Evolutionary conservation across 1,140 invertebrate genomes (phyloP), one percentile per base, ranked within the genome.

Genomic region (Trachymyrmex cornetzi): DNA sequence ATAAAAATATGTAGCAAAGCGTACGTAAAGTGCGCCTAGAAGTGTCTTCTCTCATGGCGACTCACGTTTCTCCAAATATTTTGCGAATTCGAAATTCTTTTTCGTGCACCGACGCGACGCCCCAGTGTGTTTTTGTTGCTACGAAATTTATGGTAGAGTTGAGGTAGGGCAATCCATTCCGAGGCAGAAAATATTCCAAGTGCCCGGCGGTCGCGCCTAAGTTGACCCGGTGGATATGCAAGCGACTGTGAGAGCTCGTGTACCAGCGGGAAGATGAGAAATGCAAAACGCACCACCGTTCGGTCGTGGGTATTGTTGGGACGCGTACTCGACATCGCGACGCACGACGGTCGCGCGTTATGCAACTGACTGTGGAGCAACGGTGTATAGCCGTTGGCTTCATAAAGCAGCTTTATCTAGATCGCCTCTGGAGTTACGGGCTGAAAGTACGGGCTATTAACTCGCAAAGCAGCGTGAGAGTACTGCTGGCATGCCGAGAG

Each of bases 381-480:
- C 69, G 27, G 55, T 69, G 87, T 81, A 57, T 44, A 61, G 80
- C 87, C 80, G 71, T 72, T 38, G 84, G 87, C 86, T 92, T 90
- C 90, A 90, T 92, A 89, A 92, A 92, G 87, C 88, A 88, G 71
- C 77, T 90, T 88, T 91, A 92, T 92, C 91, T 92, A 87, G 91
- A 92, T 90, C 88, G 90, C 74, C 85, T 66, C 44, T 38, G 69
- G 48, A 91, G 89, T 92, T 91, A 92, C 87, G 86, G 71, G 57
- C 72, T 84, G 53, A 89, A 92, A 89, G 91, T 90, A 92, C 85
- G 69, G 85, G 85, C 90, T 92, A 92, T 92, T 92, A 92, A 92
- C 82, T 91, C 87, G 89, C 77, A 64, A 87, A 77, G 57, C 77
- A 63, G n/a, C 71, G 86, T 27, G 85, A 66, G 77, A 79, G 63